These are phyloP conservation scores for Miichthys miiuy DNA, from an alignment of 2,797 vertebrate species.

Conservation along the genomic window DNA sequence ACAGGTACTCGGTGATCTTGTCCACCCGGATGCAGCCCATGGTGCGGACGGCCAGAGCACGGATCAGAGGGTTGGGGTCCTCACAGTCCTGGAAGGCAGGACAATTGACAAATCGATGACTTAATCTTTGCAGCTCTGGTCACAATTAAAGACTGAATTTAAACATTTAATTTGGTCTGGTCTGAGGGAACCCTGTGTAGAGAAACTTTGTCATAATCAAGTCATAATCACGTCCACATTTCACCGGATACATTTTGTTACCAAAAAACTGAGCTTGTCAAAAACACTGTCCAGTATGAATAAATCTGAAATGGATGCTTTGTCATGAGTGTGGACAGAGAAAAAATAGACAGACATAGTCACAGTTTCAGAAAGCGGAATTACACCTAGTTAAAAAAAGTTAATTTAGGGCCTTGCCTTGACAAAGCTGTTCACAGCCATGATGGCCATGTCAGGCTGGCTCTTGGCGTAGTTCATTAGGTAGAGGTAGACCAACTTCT, in stretches of 20 bases:
- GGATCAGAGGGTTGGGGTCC: conserved; percentile 97
- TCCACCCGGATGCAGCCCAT: conserved; percentile 99
- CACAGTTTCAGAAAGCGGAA: background rate
- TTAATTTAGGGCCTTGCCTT: conserved; percentile 85
- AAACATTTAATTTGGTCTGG: background rate
- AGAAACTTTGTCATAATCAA: background rate
- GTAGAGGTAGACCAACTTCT: conserved; percentile 98
- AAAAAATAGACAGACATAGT: background rate
- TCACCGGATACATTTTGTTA: background rate
- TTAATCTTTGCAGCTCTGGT: background rate
- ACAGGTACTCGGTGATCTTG: conserved; percentile 98
- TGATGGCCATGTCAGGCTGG: conserved; percentile 99
- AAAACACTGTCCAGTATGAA: background rate
- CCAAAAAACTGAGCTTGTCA: background rate
- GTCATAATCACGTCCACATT: background rate
- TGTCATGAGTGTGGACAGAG: background rate
- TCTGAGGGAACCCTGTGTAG: too few relatives aligned
- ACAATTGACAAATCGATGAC: too few relatives aligned
- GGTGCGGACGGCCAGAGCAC: conserved; percentile 96
- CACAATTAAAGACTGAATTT: background rate
- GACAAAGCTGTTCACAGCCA: conserved; percentile 99
- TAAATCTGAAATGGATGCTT: too few relatives aligned
- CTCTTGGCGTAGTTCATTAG: conserved; percentile 99
- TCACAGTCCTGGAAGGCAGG: conserved; percentile 91
- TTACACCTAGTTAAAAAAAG: background rate